phyloP scores from a whole-genome alignment of 2,797 vertebrate genomes.

The Anguilla megastoma region DNA sequence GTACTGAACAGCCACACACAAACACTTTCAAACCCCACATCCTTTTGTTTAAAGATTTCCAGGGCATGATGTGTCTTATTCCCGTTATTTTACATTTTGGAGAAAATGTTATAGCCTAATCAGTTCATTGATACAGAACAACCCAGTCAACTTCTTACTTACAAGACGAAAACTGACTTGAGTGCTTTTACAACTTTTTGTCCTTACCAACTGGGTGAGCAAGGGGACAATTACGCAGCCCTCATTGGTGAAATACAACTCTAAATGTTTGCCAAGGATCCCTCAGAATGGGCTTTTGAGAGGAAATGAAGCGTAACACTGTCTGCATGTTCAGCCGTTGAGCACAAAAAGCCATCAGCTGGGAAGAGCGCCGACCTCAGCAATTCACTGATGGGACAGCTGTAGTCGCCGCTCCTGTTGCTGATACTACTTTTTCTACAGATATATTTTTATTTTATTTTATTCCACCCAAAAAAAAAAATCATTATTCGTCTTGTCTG shows the following conservation, averaged over 20 bases:
- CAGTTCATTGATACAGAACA: too few species aligned
- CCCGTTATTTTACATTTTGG: background rate
- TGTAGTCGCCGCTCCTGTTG: background rate
- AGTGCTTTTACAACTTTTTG: too few species aligned
- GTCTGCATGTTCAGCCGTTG: conserved; percentile 28
- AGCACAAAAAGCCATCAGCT: conserved; percentile 50
- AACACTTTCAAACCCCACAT: background rate
- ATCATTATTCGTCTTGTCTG: too few species aligned
- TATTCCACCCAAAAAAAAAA: too few species aligned
- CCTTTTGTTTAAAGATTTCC: background rate
- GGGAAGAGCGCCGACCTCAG: conserved; percentile 56
- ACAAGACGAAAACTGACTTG: background rate
- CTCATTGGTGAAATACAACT: background rate
- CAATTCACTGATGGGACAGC: conserved; percentile 33
- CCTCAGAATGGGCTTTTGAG: conserved; percentile 16
- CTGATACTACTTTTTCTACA: too few species aligned
- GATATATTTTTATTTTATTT: too few species aligned
- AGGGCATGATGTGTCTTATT: too few species aligned
- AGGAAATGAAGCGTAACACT: conserved; percentile 23
- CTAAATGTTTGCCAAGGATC: conserved; percentile 25
- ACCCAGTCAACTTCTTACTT: background rate
- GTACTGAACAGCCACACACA: background rate
- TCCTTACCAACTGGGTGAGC: background rate
- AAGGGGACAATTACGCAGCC: background rate
- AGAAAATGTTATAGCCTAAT: background rate